These are phyloP conservation scores for Drosophila virilis DNA, from an alignment of 1,140 invertebrate genomes.

Conservation along the genomic window DNA sequence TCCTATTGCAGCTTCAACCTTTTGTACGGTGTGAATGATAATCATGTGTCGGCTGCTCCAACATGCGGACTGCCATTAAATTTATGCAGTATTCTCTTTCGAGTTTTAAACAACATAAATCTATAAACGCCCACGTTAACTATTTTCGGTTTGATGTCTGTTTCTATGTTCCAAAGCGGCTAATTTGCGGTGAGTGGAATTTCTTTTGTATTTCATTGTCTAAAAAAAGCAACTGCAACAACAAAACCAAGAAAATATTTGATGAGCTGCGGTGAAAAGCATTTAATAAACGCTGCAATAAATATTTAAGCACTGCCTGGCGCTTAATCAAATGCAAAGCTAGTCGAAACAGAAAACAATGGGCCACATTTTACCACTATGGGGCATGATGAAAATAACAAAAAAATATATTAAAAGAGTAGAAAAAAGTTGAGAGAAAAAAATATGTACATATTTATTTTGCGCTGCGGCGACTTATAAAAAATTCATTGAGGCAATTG, in stretches of 20 bases:
- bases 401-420: not conserved
- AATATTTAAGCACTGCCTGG: constrained; percentile 62
- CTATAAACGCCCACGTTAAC: constrained; percentile 68
- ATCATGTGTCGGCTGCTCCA: not conserved
- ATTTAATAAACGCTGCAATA: constrained; percentile 75
- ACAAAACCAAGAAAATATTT: constrained; percentile 30
- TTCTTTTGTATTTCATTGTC: constrained; percentile 57
- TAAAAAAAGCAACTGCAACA: constrained; percentile 13
- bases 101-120: constrained; percentile 68
- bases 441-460: constrained; percentile 40
- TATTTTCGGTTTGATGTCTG: constrained; percentile 35
- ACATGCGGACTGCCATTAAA: not conserved
- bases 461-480: constrained; percentile 67
- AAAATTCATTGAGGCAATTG: constrained; percentile 83
- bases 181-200: constrained; percentile 80
- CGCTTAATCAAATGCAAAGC: constrained; percentile 63
- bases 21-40: constrained; percentile 56
- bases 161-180: constrained; percentile 32
- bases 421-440: constrained; percentile 3
- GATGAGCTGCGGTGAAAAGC: constrained; percentile 67
- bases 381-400: constrained; percentile 55
- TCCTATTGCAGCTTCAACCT: too few relatives aligned
- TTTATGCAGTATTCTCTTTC: constrained; percentile 28
- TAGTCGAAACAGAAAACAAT: constrained; percentile 55
- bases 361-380: constrained; percentile 69